These are phyloP conservation scores for Andrena minutula DNA, from an alignment of 2,888 invertebrate genomes.

Conservation along the genomic window DNA sequence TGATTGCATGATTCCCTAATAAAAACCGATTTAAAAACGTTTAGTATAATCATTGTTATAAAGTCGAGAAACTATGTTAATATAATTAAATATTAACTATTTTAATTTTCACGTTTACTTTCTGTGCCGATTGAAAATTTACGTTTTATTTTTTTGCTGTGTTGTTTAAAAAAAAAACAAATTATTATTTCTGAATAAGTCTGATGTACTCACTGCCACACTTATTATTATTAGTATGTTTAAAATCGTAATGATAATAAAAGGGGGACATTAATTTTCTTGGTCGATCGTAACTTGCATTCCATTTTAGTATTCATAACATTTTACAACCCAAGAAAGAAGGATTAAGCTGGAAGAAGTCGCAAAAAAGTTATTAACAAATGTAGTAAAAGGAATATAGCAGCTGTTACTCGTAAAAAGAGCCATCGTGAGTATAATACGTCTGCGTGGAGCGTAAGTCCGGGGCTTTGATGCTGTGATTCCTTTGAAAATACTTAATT, in stretches of 20 bases:
- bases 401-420: slow-evolving; percentile 35
- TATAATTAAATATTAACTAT: too few relatives aligned
- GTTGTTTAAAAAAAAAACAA: neutral
- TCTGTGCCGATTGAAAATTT: too few relatives aligned
- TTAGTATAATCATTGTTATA: too few relatives aligned
- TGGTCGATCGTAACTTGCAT: slow-evolving; percentile 23
- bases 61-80: too few relatives aligned
- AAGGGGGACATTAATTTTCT: slow-evolving; percentile 23
- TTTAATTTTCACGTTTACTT: too few relatives aligned
- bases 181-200: too few relatives aligned
- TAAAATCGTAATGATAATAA: neutral
- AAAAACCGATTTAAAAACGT: too few relatives aligned
- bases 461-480: neutral
- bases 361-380: slow-evolving; percentile 58
- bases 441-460: slow-evolving; percentile 11
- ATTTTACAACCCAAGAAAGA: slow-evolving; percentile 32
- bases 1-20: too few relatives aligned
- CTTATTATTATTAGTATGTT: neutral
- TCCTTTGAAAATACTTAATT: neutral
- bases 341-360: slow-evolving; percentile 25
- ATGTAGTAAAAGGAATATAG: slow-evolving; percentile 40
- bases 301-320: slow-evolving; percentile 46
- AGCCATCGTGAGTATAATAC: slow-evolving; percentile 22
- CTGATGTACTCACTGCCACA: too few relatives aligned
- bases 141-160: too few relatives aligned